A percentile compares a stretch with the other conserved stretches of the same genome.
phyloP scores from a whole-genome alignment of 1,140 invertebrate species.

The Himalopsyche phryganea region DNA sequence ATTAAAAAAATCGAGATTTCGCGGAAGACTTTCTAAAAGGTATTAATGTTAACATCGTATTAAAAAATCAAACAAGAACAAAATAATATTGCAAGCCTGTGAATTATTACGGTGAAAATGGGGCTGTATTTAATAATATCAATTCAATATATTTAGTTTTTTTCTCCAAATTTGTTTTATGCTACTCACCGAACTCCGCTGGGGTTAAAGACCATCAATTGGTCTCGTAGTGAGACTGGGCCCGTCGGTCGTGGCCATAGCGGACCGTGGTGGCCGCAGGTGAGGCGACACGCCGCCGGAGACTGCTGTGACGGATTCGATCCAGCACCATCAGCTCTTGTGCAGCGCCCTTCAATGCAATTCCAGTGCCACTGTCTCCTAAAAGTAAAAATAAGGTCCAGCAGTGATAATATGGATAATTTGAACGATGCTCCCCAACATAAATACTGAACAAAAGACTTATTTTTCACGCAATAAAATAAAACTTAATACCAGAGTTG shows the following conservation, averaged over 20 bases:
- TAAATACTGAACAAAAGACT: no score
- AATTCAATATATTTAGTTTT: no score
- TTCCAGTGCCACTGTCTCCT: slow-evolving; percentile 24
- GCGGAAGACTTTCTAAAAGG: no score
- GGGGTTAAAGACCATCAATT: slow-evolving; percentile 54
- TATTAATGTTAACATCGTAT: no score
- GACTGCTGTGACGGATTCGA: slow-evolving; percentile 39
- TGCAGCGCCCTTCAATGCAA: slow-evolving; percentile 15
- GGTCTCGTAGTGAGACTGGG: slow-evolving; percentile 42
- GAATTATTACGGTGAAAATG: no score
- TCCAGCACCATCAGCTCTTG: slow-evolving; percentile 6
- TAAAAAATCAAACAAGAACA: no score
- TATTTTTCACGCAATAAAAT: no score
- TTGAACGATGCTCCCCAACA: not conserved
- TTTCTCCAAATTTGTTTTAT: slow-evolving; percentile 2
- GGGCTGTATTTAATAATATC: no score
- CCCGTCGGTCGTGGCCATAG: slow-evolving; percentile 70
- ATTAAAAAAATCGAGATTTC: no score
- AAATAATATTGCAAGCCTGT: no score
- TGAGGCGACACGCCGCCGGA: slow-evolving; percentile 58
- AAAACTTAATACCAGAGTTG: no score
- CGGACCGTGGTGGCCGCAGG: slow-evolving; percentile 63
- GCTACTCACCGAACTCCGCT: slow-evolving; percentile 46
- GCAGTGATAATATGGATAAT: not conserved
- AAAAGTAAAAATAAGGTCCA: slow-evolving; percentile 3